phyloP scores from a whole-genome alignment of 2,797 vertebrate species.

The Chaenodraco wilsoni region DNA sequence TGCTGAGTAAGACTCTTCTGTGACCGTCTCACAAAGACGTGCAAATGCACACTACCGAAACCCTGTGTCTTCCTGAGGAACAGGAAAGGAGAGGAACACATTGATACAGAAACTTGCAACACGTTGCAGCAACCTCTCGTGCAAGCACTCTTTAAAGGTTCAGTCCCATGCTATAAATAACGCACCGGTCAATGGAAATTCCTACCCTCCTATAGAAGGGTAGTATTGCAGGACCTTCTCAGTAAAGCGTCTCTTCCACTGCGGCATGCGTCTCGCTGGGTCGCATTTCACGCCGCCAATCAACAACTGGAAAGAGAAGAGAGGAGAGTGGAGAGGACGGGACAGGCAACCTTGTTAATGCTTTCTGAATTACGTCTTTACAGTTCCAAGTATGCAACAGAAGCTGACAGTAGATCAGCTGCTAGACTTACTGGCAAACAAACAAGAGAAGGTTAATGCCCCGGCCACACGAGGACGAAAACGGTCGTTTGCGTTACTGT shows the following conservation, averaged over 20 bases:
- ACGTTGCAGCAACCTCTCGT: slow-evolving; percentile 14
- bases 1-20: slow-evolving; percentile 63
- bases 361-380: slow-evolving; percentile 13
- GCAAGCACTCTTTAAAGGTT: slow-evolving; percentile 16
- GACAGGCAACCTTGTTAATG: background rate
- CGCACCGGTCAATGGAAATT: slow-evolving; percentile 48
- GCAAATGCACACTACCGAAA: slow-evolving; percentile 20
- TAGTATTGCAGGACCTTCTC: slow-evolving; percentile 11
- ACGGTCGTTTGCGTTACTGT: no score
- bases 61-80: slow-evolving; percentile 19
- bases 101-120: slow-evolving; percentile 9
- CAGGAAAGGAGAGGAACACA: slow-evolving; percentile 29
- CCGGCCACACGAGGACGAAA: no score
- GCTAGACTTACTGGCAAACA: background rate
- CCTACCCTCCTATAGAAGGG: slow-evolving; percentile 31
- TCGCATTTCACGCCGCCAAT: slow-evolving; percentile 41
- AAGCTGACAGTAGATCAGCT: background rate
- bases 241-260: slow-evolving; percentile 10
- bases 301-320: slow-evolving; percentile 24
- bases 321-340: background rate
- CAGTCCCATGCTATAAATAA: slow-evolving; percentile 60
- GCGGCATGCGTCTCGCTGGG: slow-evolving; percentile 35
- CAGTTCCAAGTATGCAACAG: background rate
- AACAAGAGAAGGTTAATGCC: background rate
- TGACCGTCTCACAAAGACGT: slow-evolving; percentile 18